Conservation (phyloP, 2,888 invertebrate genomes). For the Drosophila lutescens region DNA sequence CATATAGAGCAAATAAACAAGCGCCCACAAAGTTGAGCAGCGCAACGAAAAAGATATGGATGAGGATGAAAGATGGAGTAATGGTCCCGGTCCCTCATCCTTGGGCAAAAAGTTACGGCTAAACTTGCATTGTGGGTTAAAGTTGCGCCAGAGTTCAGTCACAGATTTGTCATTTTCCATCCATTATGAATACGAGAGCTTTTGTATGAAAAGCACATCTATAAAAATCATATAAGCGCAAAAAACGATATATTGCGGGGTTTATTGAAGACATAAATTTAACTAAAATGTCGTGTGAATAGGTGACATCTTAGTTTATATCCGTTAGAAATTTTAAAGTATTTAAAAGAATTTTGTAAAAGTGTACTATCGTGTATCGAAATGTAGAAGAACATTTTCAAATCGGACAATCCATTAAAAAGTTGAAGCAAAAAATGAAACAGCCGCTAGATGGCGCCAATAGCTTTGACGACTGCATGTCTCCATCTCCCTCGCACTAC, state of each 20-base stretch:
- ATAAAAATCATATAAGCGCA: constrained; percentile 5
- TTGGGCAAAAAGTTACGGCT: constrained; percentile 7
- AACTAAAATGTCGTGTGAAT: background rate
- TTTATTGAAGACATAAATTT: constrained; percentile 21
- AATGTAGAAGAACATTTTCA: no score
- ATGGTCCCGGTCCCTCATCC: constrained; percentile 5
- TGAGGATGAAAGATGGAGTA: constrained; percentile 14
- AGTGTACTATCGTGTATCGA: no score
- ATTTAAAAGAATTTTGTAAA: no score
- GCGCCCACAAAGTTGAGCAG: constrained; percentile 24
- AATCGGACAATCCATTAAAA: no score
- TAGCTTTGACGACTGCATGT: no score
- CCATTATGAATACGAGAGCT: constrained; percentile 18
- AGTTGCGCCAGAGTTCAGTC: constrained; percentile 23
- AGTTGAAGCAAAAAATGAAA: no score
- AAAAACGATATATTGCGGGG: background rate
- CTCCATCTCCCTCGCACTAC: no score
- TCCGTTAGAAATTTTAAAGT: no score
- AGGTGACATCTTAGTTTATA: no score
- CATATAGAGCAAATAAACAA: constrained; percentile 34
- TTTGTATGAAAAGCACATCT: constrained; percentile 13
- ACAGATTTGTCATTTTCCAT: constrained; percentile 24
- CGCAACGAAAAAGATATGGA: constrained; percentile 4
- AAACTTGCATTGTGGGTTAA: constrained; percentile 34
- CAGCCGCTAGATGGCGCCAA: no score